Percentiles rank a stretch among this genome's conserved stretches.
Conservation (phyloP, 2,797 vertebrate genomes). For the Notamacropus eugenii region DNA sequence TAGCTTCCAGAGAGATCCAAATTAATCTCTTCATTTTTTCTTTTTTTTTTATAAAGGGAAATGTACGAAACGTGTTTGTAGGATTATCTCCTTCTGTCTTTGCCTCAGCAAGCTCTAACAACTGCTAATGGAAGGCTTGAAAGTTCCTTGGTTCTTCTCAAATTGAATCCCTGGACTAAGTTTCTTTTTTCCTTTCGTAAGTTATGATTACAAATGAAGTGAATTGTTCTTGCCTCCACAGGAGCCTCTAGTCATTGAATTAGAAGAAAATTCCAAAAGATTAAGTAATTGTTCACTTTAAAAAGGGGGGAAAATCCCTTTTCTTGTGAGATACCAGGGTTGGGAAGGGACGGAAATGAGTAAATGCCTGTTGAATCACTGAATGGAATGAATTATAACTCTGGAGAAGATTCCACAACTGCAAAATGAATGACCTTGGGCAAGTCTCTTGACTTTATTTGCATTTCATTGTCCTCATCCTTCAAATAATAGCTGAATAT, state of each 20-base stretch:
- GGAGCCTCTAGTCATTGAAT: background rate
- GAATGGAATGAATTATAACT: background rate
- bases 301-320: background rate
- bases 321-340: background rate
- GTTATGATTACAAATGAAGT: background rate
- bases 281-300: background rate
- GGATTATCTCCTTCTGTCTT: background rate
- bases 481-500: background rate
- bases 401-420: background rate
- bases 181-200: background rate
- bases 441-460: background rate
- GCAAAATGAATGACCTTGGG: background rate
- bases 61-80: background rate
- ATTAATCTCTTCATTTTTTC: background rate
- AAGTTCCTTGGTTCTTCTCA: background rate
- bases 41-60: background rate
- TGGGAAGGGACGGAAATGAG: background rate
- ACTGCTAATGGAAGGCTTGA: background rate
- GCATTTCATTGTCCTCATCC: background rate
- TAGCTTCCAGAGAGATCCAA: background rate
- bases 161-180: background rate
- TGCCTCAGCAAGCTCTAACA: constrained; percentile 15
- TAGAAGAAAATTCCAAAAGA: constrained; percentile 9
- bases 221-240: background rate
- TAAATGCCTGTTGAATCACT: background rate